These are phyloP conservation scores for Sminthurides aquaticus DNA, from an alignment of 2,888 invertebrate genomes.

Conservation along the genomic window DNA sequence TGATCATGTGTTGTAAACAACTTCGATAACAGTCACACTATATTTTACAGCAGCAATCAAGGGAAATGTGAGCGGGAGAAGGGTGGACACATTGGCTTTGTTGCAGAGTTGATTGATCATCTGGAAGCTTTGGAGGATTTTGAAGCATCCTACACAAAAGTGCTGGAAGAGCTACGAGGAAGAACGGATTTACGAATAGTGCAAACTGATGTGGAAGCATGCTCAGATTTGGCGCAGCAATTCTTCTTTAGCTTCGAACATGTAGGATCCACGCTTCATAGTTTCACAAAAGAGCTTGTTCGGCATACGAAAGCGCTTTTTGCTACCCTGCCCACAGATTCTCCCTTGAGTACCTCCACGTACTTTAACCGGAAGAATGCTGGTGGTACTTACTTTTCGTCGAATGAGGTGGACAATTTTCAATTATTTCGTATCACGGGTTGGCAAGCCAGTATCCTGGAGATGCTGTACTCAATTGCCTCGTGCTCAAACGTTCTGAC, in stretches of 20 bases:
- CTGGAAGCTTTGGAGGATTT: slow-evolving; percentile 17
- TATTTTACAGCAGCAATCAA: too few species aligned
- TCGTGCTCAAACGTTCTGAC: background rate
- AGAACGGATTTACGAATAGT: slow-evolving; percentile 8
- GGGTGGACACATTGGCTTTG: background rate
- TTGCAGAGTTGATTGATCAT: background rate
- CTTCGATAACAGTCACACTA: too few species aligned
- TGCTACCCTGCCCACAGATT: slow-evolving; percentile 11
- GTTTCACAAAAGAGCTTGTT: slow-evolving; percentile 4
- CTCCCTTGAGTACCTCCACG: slow-evolving; percentile 4
- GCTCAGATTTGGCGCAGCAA: slow-evolving; percentile 18
- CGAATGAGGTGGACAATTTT: background rate
- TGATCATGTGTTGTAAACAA: too few species aligned
- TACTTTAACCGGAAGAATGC: slow-evolving; percentile 1
- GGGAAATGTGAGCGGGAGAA: too few species aligned
- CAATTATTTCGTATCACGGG: background rate
- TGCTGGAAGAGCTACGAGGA: slow-evolving; percentile 3
- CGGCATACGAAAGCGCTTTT: background rate
- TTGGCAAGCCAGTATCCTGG: slow-evolving; percentile 12
- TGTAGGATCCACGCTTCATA: slow-evolving; percentile 8
- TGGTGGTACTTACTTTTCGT: background rate
- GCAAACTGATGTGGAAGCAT: slow-evolving; percentile 11
- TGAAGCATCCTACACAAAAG: slow-evolving; percentile 7
- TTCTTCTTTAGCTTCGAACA: slow-evolving; percentile 16
- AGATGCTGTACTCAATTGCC: slow-evolving; percentile 4